Evolutionary conservation across 2,888 invertebrate genomes (phyloP).

Genomic region (Drosophila parthenogenetica): DNA sequence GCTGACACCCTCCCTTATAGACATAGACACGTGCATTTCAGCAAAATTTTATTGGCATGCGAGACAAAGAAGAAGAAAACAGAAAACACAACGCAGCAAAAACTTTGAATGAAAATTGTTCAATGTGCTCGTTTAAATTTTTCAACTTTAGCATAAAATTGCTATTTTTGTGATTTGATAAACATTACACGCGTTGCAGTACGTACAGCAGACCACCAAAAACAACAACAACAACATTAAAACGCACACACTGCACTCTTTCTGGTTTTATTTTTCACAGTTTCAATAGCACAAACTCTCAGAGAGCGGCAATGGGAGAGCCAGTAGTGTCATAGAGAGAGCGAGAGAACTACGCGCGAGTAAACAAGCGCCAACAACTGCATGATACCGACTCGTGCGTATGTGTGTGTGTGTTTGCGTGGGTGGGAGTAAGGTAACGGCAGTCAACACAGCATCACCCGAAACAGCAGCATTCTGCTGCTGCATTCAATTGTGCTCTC

Average conservation of each 20-base stretch:
- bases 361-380: slow-evolving; percentile 48
- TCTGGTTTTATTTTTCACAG: slow-evolving; percentile 1
- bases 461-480: slow-evolving; percentile 20
- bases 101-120: slow-evolving; percentile 64
- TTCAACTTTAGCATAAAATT: slow-evolving; percentile 32
- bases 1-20: background rate
- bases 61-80: slow-evolving; percentile 30
- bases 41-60: slow-evolving; percentile 33
- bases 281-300: slow-evolving; percentile 24
- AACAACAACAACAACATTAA: slow-evolving; percentile 30
- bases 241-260: slow-evolving; percentile 34
- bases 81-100: slow-evolving; percentile 51
- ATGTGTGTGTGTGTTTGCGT: slow-evolving; percentile 25
- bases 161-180: slow-evolving; percentile 44
- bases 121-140: slow-evolving; percentile 24
- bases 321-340: background rate
- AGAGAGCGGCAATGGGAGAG: slow-evolving; percentile 11
- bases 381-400: slow-evolving; percentile 14
- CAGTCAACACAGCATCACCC: slow-evolving; percentile 16
- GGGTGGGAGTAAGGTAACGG: slow-evolving; percentile 29
- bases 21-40: slow-evolving; percentile 71
- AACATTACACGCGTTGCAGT: slow-evolving; percentile 50
- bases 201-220: background rate
- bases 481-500: slow-evolving; percentile 34
- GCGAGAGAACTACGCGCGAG: slow-evolving; percentile 9